Percentiles rank a stretch among this genome's conserved stretches.
phyloP scores from a whole-genome alignment of 1,140 invertebrate species.

The Pectinophora gossypiella region DNA sequence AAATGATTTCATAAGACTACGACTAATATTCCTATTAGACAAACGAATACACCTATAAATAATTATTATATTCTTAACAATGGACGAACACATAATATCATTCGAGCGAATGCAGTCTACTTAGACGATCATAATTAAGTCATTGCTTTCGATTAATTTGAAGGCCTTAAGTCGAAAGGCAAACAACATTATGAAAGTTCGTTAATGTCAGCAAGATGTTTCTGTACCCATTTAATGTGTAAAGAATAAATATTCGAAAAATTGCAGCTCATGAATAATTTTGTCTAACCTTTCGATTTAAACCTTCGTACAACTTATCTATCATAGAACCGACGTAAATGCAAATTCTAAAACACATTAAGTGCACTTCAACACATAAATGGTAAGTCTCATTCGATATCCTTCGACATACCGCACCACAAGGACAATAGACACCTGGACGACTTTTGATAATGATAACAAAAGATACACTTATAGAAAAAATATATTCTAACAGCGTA shows the following conservation, averaged over 20 bases:
- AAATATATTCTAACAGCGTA: too few species aligned
- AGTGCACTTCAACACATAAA: slow-evolving; percentile 53
- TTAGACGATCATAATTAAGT: slow-evolving; percentile 52
- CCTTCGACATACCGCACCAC: background rate
- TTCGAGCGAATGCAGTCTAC: slow-evolving; percentile 72
- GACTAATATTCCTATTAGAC: slow-evolving; percentile 47
- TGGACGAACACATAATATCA: slow-evolving; percentile 73
- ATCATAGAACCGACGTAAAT: slow-evolving; percentile 38
- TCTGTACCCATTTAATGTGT: background rate
- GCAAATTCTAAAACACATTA: slow-evolving; percentile 47
- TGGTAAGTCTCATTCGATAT: slow-evolving; percentile 1
- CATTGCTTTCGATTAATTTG: slow-evolving; percentile 40
- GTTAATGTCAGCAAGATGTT: too few species aligned
- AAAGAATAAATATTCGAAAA: too few species aligned
- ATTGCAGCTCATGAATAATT: too few species aligned
- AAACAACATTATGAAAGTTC: background rate
- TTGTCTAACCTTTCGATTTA: background rate
- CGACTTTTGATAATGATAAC: too few species aligned
- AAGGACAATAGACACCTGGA: background rate
- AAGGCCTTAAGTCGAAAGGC: background rate
- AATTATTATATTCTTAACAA: slow-evolving; percentile 62
- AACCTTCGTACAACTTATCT: slow-evolving; percentile 31
- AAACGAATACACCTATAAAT: slow-evolving; percentile 59
- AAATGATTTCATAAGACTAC: slow-evolving; percentile 26
- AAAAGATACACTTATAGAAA: too few species aligned